Percentiles rank a stretch among this genome's conserved stretches.
Evolutionary conservation across 1,140 invertebrate species (phyloP).

Genomic region (Platorchestia sp.): DNA sequence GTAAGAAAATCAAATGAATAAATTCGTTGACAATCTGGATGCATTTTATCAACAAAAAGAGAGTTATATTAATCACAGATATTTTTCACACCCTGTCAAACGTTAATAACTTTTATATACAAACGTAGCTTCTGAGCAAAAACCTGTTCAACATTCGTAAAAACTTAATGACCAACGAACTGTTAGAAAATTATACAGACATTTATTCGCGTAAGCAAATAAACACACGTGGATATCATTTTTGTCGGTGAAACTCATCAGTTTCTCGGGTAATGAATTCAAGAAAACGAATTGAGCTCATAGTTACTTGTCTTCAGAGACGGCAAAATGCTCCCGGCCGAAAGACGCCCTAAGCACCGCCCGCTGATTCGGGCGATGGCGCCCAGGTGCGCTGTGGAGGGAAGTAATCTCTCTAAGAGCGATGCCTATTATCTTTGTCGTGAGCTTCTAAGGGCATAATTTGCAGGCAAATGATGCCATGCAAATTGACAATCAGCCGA

Average conservation of each 20-base stretch:
- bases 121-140: too few relatives aligned
- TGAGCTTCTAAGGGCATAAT: slow-evolving; percentile 42
- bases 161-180: too few relatives aligned
- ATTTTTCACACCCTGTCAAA: too few relatives aligned
- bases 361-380: neutral
- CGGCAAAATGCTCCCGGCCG: neutral
- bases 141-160: too few relatives aligned
- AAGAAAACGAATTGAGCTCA: neutral
- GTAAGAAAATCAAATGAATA: too few relatives aligned
- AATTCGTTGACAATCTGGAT: too few relatives aligned
- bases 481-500: slow-evolving; percentile 48
- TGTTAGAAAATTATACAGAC: too few relatives aligned
- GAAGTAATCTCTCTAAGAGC: slow-evolving; percentile 42
- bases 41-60: too few relatives aligned
- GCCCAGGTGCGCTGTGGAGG: neutral
- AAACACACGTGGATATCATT: too few relatives aligned
- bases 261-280: neutral
- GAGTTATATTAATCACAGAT: too few relatives aligned
- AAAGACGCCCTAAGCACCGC: neutral
- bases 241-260: neutral
- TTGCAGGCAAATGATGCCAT: slow-evolving; percentile 42
- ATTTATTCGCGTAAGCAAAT: too few relatives aligned
- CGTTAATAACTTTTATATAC: too few relatives aligned
- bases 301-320: neutral
- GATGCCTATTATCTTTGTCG: slow-evolving; percentile 47